These are phyloP conservation scores for Trileptium ribeirensis DNA, from an alignment of 2,888 invertebrate species.

Conservation along the genomic window DNA sequence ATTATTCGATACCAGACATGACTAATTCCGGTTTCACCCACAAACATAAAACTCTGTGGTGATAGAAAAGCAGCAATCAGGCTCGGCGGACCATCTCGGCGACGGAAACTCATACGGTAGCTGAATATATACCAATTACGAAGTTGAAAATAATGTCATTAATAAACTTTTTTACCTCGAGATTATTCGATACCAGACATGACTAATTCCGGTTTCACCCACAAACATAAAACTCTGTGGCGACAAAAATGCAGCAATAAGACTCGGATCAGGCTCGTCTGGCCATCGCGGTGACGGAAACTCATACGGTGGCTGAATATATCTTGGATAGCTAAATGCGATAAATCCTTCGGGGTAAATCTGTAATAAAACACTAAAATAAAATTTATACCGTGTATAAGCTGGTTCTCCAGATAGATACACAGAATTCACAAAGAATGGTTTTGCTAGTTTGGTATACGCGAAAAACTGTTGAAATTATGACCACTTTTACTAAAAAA, in stretches of 20 bases:
- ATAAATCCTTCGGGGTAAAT: constrained; percentile 43
- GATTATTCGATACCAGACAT: constrained; percentile 41
- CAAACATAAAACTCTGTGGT: no score
- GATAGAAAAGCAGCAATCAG: no score
- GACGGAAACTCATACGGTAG: constrained; percentile 42
- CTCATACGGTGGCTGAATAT: constrained; percentile 41
- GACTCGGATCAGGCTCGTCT: constrained; percentile 34
- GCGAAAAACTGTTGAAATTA: no score
- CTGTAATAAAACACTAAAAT: constrained; percentile 27
- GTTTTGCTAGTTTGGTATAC: no score
- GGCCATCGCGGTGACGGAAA: constrained; percentile 43
- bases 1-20: no score
- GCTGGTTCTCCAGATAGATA: no score
- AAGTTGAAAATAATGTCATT: constrained; percentile 44
- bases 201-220: constrained; percentile 42
- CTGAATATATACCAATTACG: constrained; percentile 40
- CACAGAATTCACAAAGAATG: no score
- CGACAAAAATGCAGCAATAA: constrained; percentile 41
- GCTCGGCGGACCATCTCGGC: constrained; percentile 42
- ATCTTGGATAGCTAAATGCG: constrained; percentile 40
- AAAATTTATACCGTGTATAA: no score
- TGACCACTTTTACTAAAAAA: no score
- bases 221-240: constrained; percentile 40
- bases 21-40: no score
- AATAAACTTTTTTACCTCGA: constrained; percentile 14